These are phyloP conservation scores for Tetranychus piercei DNA, from an alignment of 2,888 invertebrate species.

Conservation along the genomic window DNA sequence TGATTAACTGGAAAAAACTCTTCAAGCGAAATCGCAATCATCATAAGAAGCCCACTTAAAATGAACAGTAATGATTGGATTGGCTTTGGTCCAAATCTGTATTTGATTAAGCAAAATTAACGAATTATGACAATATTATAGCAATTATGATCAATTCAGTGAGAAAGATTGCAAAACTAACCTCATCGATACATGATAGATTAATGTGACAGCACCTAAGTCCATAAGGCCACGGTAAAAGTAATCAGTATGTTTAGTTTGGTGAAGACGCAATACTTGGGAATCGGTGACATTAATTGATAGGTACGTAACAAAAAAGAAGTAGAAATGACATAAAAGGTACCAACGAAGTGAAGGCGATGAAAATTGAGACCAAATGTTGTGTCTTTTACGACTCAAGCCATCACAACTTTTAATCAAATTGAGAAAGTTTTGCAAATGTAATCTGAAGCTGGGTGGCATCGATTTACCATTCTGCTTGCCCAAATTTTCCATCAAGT, in stretches of 20 bases:
- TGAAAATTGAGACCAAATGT: conserved; percentile 17
- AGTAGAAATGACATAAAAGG: conserved; percentile 19
- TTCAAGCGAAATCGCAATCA: conserved; percentile 18
- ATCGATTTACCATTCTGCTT: conserved; percentile 23
- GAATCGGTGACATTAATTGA: conserved; percentile 20
- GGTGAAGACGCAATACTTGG: conserved; percentile 23
- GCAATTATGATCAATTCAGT: background rate
- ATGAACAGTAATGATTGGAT: conserved; percentile 21
- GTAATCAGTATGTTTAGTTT: conserved; percentile 22
- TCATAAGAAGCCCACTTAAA: conserved; percentile 22
- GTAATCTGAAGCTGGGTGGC: conserved; percentile 24
- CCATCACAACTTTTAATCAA: conserved; percentile 18
- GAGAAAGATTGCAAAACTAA: background rate
- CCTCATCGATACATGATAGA: conserved; percentile 25
- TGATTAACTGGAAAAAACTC: conserved; percentile 15
- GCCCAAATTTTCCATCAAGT: conserved; percentile 23
- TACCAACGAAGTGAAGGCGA: conserved; percentile 19
- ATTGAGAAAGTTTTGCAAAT: conserved; percentile 22
- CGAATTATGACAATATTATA: background rate
- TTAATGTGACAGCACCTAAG: conserved; percentile 23
- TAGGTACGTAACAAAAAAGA: conserved; percentile 23
- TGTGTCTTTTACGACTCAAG: conserved; percentile 3
- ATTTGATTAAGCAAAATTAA: background rate
- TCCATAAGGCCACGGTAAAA: conserved; percentile 25
- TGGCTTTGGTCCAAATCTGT: conserved; percentile 18